These are phyloP conservation scores for Pygmarrhopalites habei DNA, from an alignment of 1,140 invertebrate genomes.

Conservation along the genomic window DNA sequence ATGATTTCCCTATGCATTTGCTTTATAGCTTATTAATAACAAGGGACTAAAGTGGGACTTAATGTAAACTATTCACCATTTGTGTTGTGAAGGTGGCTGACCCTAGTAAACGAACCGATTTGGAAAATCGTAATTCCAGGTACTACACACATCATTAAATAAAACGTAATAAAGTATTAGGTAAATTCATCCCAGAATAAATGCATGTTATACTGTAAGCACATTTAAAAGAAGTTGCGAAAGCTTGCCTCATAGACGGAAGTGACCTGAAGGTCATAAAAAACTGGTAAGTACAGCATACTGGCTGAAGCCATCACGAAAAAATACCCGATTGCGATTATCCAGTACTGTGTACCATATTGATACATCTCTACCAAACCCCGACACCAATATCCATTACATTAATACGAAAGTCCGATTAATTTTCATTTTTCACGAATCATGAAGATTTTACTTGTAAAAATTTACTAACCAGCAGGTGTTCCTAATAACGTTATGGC, in stretches of 20 bases:
- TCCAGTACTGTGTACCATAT: conserved; percentile 44
- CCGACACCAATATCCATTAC: conserved; percentile 30
- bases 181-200: too few relatives aligned
- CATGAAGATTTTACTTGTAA: not conserved
- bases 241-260: conserved; percentile 73
- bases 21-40: too few relatives aligned
- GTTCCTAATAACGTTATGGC: too few relatives aligned
- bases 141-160: too few relatives aligned
- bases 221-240: too few relatives aligned
- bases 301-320: conserved; percentile 45
- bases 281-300: conserved; percentile 51
- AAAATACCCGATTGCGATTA: conserved; percentile 42
- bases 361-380: conserved; percentile 47
- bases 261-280: conserved; percentile 48
- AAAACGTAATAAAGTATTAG: too few relatives aligned
- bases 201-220: too few relatives aligned
- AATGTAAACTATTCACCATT: too few relatives aligned
- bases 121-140: conserved; percentile 16
- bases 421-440: not conserved
- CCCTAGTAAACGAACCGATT: not conserved
- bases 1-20: too few relatives aligned
- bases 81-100: conserved; percentile 13
- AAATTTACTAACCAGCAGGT: not conserved
- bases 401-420: not conserved
- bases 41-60: too few relatives aligned